Evolutionary conservation across 2,797 vertebrate genomes (phyloP).

Genomic region (Bradypus variegatus): DNA sequence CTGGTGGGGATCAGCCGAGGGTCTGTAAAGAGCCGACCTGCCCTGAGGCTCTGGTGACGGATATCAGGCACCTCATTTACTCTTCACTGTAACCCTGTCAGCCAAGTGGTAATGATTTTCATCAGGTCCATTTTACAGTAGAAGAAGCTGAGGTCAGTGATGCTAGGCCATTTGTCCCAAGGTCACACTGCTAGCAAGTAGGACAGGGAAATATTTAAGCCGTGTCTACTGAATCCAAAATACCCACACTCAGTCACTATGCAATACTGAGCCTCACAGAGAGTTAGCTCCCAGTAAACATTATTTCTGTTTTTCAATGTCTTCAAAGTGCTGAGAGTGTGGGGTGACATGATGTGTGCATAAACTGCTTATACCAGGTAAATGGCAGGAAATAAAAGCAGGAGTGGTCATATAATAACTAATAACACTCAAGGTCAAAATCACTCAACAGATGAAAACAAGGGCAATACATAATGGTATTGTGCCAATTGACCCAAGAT

Average conservation of each 20-base stretch:
- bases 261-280: background rate
- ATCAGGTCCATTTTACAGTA: background rate
- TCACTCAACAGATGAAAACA: background rate
- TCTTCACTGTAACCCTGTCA: slow-evolving; percentile 24
- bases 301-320: background rate
- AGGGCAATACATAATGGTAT: background rate
- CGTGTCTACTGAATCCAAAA: background rate
- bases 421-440: slow-evolving; percentile 4
- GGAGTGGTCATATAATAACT: background rate
- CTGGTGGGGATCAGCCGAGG: background rate
- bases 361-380: background rate
- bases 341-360: background rate
- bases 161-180: background rate
- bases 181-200: background rate
- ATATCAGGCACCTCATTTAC: background rate
- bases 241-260: background rate
- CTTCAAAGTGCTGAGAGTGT: background rate
- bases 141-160: background rate
- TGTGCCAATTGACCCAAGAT: background rate
- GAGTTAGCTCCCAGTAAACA: background rate
- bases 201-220: background rate
- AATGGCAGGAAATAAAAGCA: background rate
- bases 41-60: background rate
- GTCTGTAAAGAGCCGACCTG: background rate
- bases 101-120: background rate